Conservation (phyloP, 2,888 invertebrate species). For the Ametastegia equiseti region DNA sequence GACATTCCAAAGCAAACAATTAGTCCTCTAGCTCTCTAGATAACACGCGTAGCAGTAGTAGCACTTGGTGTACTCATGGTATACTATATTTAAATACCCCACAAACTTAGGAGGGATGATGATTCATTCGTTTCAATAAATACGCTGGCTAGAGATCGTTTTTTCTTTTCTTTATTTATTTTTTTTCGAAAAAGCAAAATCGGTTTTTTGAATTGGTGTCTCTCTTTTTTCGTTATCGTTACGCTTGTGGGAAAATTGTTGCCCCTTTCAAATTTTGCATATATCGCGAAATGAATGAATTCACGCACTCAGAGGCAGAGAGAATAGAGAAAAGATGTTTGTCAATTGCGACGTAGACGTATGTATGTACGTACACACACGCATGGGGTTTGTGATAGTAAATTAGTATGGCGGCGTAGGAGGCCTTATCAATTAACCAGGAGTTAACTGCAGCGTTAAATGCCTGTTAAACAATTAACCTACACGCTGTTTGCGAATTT, state of each 20-base stretch:
- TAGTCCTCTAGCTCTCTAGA: background rate
- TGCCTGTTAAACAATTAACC: conserved; percentile 66
- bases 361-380: background rate
- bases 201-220: too few relatives aligned
- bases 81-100: too few relatives aligned
- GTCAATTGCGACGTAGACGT: background rate
- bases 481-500: conserved; percentile 11
- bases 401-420: conserved; percentile 52
- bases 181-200: too few relatives aligned
- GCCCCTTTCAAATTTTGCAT: background rate
- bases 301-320: too few relatives aligned
- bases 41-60: too few relatives aligned
- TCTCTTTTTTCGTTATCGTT: background rate
- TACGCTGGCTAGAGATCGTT: background rate
- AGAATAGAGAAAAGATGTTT: background rate
- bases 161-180: background rate
- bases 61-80: too few relatives aligned
- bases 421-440: conserved; percentile 62
- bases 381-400: conserved; percentile 40
- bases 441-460: conserved; percentile 62
- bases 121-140: background rate
- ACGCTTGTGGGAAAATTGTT: too few relatives aligned
- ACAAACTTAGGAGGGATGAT: too few relatives aligned
- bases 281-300: background rate
- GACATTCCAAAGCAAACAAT: background rate